Evolutionary conservation across 2,113 vertebrate species (phyloP).

Genomic region (Phyllopteryx taeniolatus): DNA sequence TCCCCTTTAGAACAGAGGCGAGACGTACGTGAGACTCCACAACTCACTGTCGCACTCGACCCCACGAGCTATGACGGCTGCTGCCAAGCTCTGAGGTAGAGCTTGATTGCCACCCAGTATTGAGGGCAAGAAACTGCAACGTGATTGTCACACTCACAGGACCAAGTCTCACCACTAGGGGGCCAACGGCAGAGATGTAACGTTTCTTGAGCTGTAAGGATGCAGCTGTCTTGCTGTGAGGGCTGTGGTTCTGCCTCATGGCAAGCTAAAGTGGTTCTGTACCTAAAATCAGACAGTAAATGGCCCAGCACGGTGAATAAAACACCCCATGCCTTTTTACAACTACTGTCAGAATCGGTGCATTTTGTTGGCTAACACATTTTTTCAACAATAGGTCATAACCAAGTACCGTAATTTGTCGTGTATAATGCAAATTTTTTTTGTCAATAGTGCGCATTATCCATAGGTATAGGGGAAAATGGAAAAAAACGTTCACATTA

Average conservation of each 20-base stretch:
- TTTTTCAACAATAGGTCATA: too few species aligned
- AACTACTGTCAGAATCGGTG: background rate
- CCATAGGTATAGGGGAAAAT: too few species aligned
- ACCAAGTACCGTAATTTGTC: too few species aligned
- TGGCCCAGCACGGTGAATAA: background rate
- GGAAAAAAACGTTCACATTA: too few species aligned
- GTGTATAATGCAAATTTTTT: too few species aligned
- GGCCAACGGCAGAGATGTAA: conserved; percentile 30
- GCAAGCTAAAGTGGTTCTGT: background rate
- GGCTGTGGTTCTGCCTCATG: conserved; percentile 13
- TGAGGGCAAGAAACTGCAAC: conserved; percentile 33
- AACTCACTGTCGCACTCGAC: conserved; percentile 39
- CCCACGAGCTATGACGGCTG: conserved; percentile 37
- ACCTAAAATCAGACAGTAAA: background rate
- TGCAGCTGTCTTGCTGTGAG: conserved; percentile 17
- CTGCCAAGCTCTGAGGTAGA: conserved; percentile 36
- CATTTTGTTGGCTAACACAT: background rate
- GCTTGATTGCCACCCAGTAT: conserved; percentile 35
- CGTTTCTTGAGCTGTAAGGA: conserved; percentile 27
- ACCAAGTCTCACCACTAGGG: conserved; percentile 35
- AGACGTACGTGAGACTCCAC: conserved; percentile 37
- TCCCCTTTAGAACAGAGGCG: conserved; percentile 52
- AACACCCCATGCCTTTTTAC: background rate
- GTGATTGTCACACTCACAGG: conserved; percentile 49
- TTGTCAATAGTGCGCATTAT: too few species aligned